Conservation (phyloP, 35 echinoderm and acorn worm species). For the Ophioderma brevispina region DNA sequence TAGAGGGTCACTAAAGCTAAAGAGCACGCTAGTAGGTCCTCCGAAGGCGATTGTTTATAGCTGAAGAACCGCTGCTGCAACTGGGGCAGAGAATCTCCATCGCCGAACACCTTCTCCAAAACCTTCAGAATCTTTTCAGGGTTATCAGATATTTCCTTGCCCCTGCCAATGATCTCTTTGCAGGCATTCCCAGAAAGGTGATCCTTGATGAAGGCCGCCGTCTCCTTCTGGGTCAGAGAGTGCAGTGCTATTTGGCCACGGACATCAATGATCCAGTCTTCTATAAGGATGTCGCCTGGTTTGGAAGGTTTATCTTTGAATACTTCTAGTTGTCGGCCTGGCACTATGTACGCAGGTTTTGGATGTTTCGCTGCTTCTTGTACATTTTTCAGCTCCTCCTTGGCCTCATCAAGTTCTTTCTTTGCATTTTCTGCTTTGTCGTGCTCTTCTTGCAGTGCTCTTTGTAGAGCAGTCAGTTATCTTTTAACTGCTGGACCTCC, state of each 20-base stretch:
- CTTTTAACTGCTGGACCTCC: too few species aligned
- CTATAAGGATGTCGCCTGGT: background rate
- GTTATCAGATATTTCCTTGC: conserved; percentile 1
- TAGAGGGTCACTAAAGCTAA: conserved; percentile 37
- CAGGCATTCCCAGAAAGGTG: conserved; percentile 39
- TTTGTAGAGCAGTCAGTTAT: too few species aligned
- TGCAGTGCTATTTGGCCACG: background rate
- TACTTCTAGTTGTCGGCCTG: background rate
- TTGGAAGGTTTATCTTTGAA: background rate
- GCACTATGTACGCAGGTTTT: background rate
- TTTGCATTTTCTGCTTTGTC: too few species aligned
- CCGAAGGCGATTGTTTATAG: background rate
- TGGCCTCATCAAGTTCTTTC: too few species aligned
- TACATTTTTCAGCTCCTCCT: too few species aligned
- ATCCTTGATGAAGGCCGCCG: background rate
- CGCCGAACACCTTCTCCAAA: conserved; percentile 57
- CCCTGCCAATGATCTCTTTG: conserved; percentile 42
- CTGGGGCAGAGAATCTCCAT: conserved; percentile 36
- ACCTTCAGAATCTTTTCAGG: conserved; percentile 43
- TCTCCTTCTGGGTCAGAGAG: background rate
- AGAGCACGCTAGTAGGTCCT: conserved; percentile 25
- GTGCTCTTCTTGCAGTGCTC: too few species aligned
- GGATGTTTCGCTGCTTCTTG: too few species aligned
- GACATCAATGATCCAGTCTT: background rate
- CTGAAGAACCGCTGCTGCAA: conserved; percentile 67